phyloP scores from a whole-genome alignment of 2,797 vertebrate species.

The Martes flavigula region DNA sequence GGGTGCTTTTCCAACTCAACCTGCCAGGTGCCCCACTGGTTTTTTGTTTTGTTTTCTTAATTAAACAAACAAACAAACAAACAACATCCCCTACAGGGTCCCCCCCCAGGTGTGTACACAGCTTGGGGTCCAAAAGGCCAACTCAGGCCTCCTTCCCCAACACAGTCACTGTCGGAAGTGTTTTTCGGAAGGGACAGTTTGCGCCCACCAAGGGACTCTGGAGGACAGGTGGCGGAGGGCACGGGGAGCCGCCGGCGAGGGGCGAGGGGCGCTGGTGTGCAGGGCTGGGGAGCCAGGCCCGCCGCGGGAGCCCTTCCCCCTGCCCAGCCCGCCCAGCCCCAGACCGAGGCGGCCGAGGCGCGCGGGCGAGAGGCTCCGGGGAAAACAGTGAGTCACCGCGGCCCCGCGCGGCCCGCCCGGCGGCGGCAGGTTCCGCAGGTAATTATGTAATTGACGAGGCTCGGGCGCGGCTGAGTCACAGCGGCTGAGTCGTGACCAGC shows the following conservation, averaged over 20 bases:
- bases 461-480: constrained; percentile 69
- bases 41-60: too few species aligned
- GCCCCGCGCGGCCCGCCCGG: not conserved
- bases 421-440: constrained; percentile 57
- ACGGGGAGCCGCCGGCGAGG: too few species aligned
- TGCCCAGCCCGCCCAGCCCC: not conserved
- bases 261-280: not conserved
- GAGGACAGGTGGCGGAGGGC: not conserved
- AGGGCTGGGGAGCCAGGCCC: not conserved
- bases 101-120: accelerated
- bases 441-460: constrained; percentile 68
- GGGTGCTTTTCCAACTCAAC: not conserved
- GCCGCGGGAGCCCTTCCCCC: not conserved
- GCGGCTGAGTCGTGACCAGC: constrained; percentile 72
- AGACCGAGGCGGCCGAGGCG: not conserved
- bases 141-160: not conserved
- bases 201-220: not conserved
- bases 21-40: not conserved
- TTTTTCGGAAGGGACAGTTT: not conserved
- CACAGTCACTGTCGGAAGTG: not conserved
- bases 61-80: not conserved
- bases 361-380: not conserved
- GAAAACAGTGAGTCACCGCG: constrained; percentile 62
- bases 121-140: not conserved
- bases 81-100: not conserved